These are phyloP conservation scores for Glyphotaelius pellucidus DNA, from an alignment of 2,888 invertebrate species.

Conservation along the genomic window DNA sequence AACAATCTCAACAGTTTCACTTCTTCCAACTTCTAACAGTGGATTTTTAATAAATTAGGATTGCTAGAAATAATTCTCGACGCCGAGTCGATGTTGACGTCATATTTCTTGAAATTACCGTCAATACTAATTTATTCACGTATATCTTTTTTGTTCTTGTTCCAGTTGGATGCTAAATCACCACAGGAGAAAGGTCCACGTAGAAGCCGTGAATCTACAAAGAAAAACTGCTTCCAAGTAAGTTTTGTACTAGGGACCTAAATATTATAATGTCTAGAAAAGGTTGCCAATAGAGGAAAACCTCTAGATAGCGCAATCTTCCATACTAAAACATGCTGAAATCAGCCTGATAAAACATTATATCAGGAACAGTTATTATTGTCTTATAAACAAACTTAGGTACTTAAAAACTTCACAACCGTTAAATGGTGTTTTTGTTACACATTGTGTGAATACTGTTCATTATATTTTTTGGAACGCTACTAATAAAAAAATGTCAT, in stretches of 20 bases:
- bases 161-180: slow-evolving; percentile 63
- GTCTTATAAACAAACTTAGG: too few species aligned
- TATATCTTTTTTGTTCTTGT: neutral
- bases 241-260: slow-evolving; percentile 32
- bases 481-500: too few species aligned
- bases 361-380: neutral
- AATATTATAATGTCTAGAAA: neutral
- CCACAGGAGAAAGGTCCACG: slow-evolving; percentile 60
- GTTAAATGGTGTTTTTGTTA: too few species aligned
- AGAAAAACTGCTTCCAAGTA: slow-evolving; percentile 56
- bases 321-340: neutral
- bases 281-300: neutral
- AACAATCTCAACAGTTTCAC: too few species aligned
- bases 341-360: neutral
- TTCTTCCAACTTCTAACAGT: too few species aligned
- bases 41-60: too few species aligned
- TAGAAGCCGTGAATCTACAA: slow-evolving; percentile 46
- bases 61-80: too few species aligned
- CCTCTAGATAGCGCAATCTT: neutral
- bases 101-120: neutral
- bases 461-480: too few species aligned
- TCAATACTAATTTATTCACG: neutral
- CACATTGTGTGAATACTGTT: too few species aligned
- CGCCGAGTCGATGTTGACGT: too few species aligned
- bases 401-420: too few species aligned